Percentiles rank a stretch among this genome's conserved stretches.
Evolutionary conservation across 2,113 vertebrate species (phyloP).

Genomic region (Clinocottus analis): DNA sequence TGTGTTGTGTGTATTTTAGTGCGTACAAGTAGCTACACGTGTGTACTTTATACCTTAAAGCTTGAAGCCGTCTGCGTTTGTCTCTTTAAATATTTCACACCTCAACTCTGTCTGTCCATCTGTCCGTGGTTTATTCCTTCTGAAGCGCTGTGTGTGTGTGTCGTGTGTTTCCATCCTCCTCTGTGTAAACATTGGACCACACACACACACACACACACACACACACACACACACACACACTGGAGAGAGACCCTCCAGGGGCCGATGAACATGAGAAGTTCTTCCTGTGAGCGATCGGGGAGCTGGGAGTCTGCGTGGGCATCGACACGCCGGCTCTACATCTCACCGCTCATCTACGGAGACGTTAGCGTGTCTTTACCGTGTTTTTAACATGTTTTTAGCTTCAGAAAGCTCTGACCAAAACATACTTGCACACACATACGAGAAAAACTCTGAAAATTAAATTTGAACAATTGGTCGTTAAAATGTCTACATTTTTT

Average conservation of each 20-base stretch:
- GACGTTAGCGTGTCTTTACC: too few relatives aligned
- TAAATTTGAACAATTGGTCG: too few relatives aligned
- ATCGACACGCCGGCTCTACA: slow-evolving; percentile 45
- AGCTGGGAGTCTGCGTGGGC: slow-evolving; percentile 72
- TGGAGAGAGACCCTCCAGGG: slow-evolving; percentile 46
- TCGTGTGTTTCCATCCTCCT: slow-evolving; percentile 43
- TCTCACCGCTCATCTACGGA: too few relatives aligned
- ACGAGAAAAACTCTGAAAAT: not conserved
- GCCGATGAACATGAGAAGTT: slow-evolving; percentile 49
- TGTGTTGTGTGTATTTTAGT: not conserved
- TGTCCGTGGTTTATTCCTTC: not conserved
- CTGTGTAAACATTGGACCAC: slow-evolving; percentile 36
- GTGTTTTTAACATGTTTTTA: too few relatives aligned
- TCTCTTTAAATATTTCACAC: not conserved
- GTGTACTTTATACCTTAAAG: too few relatives aligned
- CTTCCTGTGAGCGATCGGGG: slow-evolving; percentile 63
- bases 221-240: not conserved
- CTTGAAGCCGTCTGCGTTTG: not conserved
- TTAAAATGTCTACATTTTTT: not conserved
- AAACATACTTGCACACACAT: not conserved
- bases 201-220: too few relatives aligned
- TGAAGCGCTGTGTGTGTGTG: not conserved
- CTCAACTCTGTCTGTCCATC: not conserved
- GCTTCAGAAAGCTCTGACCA: not conserved
- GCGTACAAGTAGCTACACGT: not conserved